These are phyloP conservation scores for Eptatretus burgeri DNA, from an alignment of 2,113 vertebrate genomes.

Conservation along the genomic window DNA sequence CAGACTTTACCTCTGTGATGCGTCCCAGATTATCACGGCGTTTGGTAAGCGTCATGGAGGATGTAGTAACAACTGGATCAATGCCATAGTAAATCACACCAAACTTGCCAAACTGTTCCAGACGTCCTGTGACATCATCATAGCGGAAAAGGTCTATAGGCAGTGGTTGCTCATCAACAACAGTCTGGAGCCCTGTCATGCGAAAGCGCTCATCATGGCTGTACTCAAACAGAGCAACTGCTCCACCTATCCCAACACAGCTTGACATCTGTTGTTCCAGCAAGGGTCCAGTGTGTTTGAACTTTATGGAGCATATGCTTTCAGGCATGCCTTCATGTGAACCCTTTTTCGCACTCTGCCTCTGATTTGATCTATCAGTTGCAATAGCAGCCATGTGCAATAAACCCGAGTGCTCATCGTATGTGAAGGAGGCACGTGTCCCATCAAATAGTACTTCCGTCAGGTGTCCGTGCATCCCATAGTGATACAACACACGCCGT, in stretches of 20 bases:
- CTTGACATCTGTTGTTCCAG: slow-evolving; percentile 72
- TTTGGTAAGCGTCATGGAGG: slow-evolving; percentile 94
- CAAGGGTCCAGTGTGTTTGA: slow-evolving; percentile 76
- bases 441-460: slow-evolving; percentile 66
- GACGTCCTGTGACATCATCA: slow-evolving; percentile 90
- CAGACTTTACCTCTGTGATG: slow-evolving; percentile 88
- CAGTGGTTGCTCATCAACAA: slow-evolving; percentile 81
- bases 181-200: slow-evolving; percentile 82
- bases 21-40: slow-evolving; percentile 76
- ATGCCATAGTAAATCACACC: slow-evolving; percentile 96
- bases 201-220: slow-evolving; percentile 87
- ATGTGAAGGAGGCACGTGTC: slow-evolving; percentile 59
- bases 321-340: slow-evolving; percentile 81
- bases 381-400: slow-evolving; percentile 14
- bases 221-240: slow-evolving; percentile 87
- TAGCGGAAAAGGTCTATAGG: slow-evolving; percentile 95
- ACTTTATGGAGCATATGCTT: slow-evolving; percentile 82
- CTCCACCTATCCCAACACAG: slow-evolving; percentile 22
- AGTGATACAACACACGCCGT: not conserved
- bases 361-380: slow-evolving; percentile 13
- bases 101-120: slow-evolving; percentile 94
- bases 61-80: slow-evolving; percentile 91
- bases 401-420: slow-evolving; percentile 16
- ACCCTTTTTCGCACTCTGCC: slow-evolving; percentile 58
- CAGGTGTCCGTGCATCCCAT: too few species aligned